Percentiles rank a stretch among this genome's conserved stretches.
These are phyloP conservation scores for Pygoscelis antarcticus DNA, from an alignment of 2,113 vertebrate genomes.

Conservation along the genomic window DNA sequence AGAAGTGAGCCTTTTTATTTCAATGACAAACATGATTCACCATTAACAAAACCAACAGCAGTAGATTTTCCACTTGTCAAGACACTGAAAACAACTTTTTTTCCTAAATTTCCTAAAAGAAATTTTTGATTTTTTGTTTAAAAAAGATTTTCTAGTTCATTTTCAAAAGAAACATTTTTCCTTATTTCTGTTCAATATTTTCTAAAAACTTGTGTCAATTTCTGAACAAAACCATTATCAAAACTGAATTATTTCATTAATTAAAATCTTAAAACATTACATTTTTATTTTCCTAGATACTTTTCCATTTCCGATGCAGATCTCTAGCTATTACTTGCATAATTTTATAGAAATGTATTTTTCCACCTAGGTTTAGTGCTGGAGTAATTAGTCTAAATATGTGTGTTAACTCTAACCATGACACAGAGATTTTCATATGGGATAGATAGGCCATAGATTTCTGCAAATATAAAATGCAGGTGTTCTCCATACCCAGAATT, in stretches of 20 bases:
- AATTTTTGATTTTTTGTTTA: neutral
- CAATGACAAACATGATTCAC: neutral
- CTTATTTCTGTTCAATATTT: neutral
- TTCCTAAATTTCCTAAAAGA: neutral
- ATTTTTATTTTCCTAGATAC: neutral
- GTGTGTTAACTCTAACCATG: neutral
- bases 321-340: neutral
- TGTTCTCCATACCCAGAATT: neutral
- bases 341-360: neutral
- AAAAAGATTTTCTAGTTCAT: neutral
- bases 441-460: neutral
- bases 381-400: neutral
- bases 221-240: neutral
- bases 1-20: neutral
- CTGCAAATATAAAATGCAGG: neutral
- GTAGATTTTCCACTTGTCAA: neutral
- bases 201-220: neutral
- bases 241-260: neutral
- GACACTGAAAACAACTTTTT: neutral
- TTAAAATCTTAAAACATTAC: neutral
- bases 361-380: neutral
- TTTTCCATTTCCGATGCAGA: neutral
- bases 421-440: neutral
- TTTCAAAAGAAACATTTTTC: neutral
- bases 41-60: neutral